phyloP scores from a whole-genome alignment of 2,797 vertebrate species.

The Premnoplex brunnescens region DNA sequence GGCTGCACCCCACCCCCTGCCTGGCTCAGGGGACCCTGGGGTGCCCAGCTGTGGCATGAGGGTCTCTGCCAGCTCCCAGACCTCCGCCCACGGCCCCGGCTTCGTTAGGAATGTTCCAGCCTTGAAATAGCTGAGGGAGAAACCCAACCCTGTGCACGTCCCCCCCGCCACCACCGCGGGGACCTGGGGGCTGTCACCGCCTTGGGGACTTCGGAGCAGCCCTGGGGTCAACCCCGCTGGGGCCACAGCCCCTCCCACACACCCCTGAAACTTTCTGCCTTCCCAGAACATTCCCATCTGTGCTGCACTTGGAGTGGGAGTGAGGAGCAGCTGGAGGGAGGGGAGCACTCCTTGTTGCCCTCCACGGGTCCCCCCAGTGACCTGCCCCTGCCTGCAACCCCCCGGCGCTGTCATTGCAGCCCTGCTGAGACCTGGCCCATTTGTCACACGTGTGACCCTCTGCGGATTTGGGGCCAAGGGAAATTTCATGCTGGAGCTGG shows the following conservation, averaged over 20 bases:
- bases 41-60: background rate
- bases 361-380: rapidly evolving
- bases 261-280: background rate
- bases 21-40: rapidly evolving
- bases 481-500: background rate
- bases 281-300: background rate
- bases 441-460: background rate
- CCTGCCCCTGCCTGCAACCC: rapidly evolving
- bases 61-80: background rate
- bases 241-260: background rate
- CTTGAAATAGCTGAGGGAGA: slow-evolving; percentile 37
- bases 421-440: background rate
- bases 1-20: background rate
- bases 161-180: background rate
- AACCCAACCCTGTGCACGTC: slow-evolving; percentile 30
- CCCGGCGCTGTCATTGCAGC: rapidly evolving
- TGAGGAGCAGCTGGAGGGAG: background rate
- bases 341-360: background rate
- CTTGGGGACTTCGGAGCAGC: background rate
- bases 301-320: background rate
- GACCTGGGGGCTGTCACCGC: background rate
- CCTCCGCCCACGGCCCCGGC: background rate
- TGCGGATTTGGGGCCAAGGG: background rate
- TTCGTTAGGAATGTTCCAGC: slow-evolving; percentile 25
- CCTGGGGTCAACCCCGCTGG: background rate